Percentiles rank a stretch among this genome's conserved stretches.
These are phyloP conservation scores for Chelonus insularis DNA, from an alignment of 1,140 invertebrate species.

Conservation along the genomic window DNA sequence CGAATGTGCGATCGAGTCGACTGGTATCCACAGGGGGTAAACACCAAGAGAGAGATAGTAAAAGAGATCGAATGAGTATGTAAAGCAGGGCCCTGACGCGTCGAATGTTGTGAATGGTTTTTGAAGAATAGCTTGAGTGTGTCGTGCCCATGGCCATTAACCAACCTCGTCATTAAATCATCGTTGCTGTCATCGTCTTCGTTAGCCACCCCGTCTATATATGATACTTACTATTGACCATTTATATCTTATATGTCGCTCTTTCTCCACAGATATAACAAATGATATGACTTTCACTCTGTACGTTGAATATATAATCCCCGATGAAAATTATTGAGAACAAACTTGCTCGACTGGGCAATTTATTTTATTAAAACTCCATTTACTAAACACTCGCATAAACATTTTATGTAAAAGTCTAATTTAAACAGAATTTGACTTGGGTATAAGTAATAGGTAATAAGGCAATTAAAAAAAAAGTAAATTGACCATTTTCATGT, in stretches of 20 bases:
- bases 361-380: too few relatives aligned
- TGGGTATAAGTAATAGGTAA: too few relatives aligned
- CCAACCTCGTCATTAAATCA: conserved; percentile 52
- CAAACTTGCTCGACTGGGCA: too few relatives aligned
- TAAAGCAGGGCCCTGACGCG: conserved; percentile 17
- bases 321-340: too few relatives aligned
- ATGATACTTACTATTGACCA: not conserved
- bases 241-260: too few relatives aligned
- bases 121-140: conserved; percentile 42
- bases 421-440: too few relatives aligned
- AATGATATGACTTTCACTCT: too few relatives aligned
- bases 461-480: too few relatives aligned
- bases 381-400: too few relatives aligned
- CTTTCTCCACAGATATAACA: too few relatives aligned
- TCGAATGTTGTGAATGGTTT: conserved; percentile 42
- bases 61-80: conserved; percentile 4
- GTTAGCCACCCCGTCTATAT: conserved; percentile 45
- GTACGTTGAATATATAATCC: too few relatives aligned
- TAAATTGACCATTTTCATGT: not conserved
- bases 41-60: conserved; percentile 17
- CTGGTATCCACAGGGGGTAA: conserved; percentile 31
- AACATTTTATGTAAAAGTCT: too few relatives aligned
- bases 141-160: conserved; percentile 43
- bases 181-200: conserved; percentile 58
- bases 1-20: conserved; percentile 18